Evolutionary conservation across 2,113 vertebrate species (phyloP).

Genomic region (Anser cygnoides): DNA sequence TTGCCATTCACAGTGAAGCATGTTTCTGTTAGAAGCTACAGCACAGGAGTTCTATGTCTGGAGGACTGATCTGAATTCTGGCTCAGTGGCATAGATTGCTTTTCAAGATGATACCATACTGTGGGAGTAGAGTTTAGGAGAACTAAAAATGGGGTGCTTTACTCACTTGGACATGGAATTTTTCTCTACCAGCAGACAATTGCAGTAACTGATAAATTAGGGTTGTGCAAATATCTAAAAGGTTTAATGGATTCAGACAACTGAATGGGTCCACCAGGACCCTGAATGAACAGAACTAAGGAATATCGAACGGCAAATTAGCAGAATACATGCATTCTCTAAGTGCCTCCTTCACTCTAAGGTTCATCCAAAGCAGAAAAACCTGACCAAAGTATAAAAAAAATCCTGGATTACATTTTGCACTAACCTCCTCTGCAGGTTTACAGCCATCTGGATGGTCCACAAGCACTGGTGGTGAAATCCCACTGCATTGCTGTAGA

Average conservation of each 20-base stretch:
- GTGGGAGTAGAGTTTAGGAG: neutral
- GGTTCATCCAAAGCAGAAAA: neutral
- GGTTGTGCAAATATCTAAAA: neutral
- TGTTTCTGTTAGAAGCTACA: neutral
- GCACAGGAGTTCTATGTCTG: neutral
- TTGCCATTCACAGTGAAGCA: neutral
- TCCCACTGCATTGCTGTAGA: neutral
- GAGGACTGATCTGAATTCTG: neutral
- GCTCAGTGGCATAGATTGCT: neutral
- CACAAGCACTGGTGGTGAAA: neutral
- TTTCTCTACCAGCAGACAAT: neutral
- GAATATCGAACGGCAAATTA: neutral
- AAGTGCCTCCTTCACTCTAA: neutral
- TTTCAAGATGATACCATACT: neutral
- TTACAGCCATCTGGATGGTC: conserved; percentile 57
- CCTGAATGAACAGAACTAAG: neutral
- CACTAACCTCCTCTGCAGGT: conserved; percentile 59
- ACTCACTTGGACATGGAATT: neutral
- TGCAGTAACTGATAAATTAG: neutral
- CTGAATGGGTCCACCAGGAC: neutral
- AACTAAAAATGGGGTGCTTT: neutral
- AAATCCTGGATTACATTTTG: neutral
- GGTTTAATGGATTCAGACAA: neutral
- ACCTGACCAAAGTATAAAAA: neutral
- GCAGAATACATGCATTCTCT: rapidly evolving